These are phyloP conservation scores for Proterorhinus semilunaris DNA, from an alignment of 2,113 vertebrate genomes.

Conservation along the genomic window DNA sequence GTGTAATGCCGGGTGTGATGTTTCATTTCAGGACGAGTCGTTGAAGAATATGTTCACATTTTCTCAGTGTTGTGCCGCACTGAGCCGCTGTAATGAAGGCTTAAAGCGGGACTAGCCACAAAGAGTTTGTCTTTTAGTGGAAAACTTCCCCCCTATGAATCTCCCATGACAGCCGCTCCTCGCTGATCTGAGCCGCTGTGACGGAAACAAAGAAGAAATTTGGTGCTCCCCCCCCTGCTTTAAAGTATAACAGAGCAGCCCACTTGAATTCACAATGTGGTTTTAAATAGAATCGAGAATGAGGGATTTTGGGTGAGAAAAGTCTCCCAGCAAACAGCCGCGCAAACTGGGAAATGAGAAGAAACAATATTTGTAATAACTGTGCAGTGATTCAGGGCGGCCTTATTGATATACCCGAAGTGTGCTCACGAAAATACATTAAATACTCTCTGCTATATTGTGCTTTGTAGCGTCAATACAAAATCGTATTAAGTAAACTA, in stretches of 20 bases:
- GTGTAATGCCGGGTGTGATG: conserved; percentile 2
- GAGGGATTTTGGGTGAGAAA: background rate
- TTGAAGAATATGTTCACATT: conserved; percentile 7
- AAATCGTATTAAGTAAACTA: too few relatives aligned
- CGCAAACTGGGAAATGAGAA: background rate
- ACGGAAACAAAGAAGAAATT: conserved; percentile 12
- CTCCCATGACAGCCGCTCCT: conserved; percentile 9
- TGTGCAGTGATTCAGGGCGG: background rate
- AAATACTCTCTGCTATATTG: background rate
- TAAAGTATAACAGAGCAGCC: conserved; percentile 3
- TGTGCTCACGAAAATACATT: background rate
- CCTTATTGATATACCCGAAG: background rate
- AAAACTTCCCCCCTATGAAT: conserved; percentile 11
- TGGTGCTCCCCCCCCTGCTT: background rate
- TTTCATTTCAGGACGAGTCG: conserved; percentile 4
- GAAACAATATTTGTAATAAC: conserved; percentile 4
- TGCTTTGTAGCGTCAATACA: background rate
- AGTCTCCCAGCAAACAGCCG: background rate
- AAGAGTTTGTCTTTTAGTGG: conserved; percentile 5
- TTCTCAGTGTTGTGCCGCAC: conserved; percentile 3
- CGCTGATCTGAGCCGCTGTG: conserved; percentile 6
- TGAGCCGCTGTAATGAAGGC: conserved; percentile 5
- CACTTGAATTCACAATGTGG: conserved; percentile 5
- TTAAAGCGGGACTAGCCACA: conserved; percentile 5
- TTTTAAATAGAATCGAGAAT: conserved; percentile 1